Percentiles rank a stretch among this genome's conserved stretches.
Evolutionary conservation across 1,140 invertebrate genomes (phyloP).

Genomic region (Onthophagus taurus): DNA sequence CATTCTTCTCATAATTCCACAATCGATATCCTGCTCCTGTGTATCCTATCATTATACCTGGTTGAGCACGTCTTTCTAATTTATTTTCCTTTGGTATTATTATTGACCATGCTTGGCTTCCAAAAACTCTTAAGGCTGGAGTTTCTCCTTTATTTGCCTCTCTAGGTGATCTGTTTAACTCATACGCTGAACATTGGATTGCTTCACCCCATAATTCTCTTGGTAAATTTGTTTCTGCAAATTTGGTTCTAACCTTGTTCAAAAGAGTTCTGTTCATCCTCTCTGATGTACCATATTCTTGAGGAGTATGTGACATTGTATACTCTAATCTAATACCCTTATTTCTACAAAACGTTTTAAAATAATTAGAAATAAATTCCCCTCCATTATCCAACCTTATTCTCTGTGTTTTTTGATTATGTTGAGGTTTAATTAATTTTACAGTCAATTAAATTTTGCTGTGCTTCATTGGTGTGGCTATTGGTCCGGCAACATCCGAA

Average conservation of each 20-base stretch:
- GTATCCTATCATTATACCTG: no score
- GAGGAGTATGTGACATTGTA: constrained; percentile 32
- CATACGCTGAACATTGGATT: neutral
- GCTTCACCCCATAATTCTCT: constrained; percentile 11
- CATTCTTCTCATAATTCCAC: no score
- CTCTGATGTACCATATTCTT: constrained; percentile 41
- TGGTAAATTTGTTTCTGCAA: constrained; percentile 12
- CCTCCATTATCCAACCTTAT: no score
- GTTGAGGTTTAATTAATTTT: constrained; percentile 13
- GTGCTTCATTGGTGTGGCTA: constrained; percentile 23
- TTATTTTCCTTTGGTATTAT: no score
- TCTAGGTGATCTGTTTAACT: neutral
- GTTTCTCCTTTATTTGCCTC: neutral
- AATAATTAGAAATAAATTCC: no score
- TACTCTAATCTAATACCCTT: no score
- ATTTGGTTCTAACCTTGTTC: constrained; percentile 36
- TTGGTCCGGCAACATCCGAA: no score
- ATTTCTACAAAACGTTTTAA: no score
- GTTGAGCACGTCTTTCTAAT: no score
- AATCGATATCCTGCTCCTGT: no score
- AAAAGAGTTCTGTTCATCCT: constrained; percentile 36
- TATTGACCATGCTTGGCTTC: no score
- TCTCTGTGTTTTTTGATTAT: no score
- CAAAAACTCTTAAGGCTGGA: constrained; percentile 18
- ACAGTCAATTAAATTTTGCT: constrained; percentile 17